Base-by-base conservation (phyloP, 2,888 invertebrate genomes). In the Amphipyra tragopoginis region DNA sequence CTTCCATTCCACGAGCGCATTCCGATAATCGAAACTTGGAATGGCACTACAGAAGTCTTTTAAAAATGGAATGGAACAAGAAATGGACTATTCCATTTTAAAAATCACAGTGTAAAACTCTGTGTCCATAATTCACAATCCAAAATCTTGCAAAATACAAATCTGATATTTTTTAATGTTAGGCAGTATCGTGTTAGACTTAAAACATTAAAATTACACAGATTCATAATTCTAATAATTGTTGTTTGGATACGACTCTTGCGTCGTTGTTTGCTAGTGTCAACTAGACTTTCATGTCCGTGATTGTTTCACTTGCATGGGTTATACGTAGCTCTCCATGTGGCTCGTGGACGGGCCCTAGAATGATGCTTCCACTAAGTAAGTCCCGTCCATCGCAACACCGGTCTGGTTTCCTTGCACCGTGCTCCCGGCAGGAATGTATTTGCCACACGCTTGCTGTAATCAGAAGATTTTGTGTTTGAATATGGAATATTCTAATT, bases 391-490 rank as follows among this genome's bases (percentile, higher is more conserved):
- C 97, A 97, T 97, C 72, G 97, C 97, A 79, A 97, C 97, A 83
- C 97, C 97, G 63, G 97, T 97, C 94, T 97, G 97, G 91, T 97
- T 97, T 82, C 96, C 96, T 91, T 97, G 97, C 85, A 97, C 97
- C 80, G 97, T 97, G 87, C 97, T 96, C 79, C 97, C 97, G 76
- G 97, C 97, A 82, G 97, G 97, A 96, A 97, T 97, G 95, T 97
- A 97, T 94, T 97, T 97, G 86, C 97, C 97, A 92, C 97, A 97
- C 80, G 97, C 97, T 96, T 97, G 96, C 96, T 97, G 96, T 87
- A 94, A 95, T 79, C 71, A 72, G 76, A 81, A 81, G 62, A 75
- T 53, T 48, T 7, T 34, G 50, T 29, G 55, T 73, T 71, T 75
- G 38, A 72, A 61, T 59, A 49, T n/a, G 36, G 56, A 45, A 39